Evolutionary conservation across 1,140 invertebrate species (phyloP), one percentile per base, ranked within the genome.

Genomic region (Bombus cullumanus): DNA sequence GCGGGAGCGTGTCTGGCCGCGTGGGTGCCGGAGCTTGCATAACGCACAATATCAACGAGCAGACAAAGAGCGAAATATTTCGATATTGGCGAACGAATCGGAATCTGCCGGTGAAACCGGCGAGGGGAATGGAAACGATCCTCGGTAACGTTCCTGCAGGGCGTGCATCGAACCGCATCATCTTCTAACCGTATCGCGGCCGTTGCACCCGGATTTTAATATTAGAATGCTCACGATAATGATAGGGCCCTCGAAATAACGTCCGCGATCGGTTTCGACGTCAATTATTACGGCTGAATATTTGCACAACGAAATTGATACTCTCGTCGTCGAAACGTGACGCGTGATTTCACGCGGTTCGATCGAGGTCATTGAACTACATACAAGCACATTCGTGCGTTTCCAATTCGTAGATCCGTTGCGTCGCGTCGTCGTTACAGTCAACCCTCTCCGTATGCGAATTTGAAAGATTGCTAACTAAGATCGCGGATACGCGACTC

Each of bases 181-280:
- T 81, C 76, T 72, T 88, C 37, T 59, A 77, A 62, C 47, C 82
- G 47, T 81, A 75, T 75, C 86, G 81, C 86, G 88, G 82, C 41
- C 87, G 66, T 85, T 89, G 83, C 87, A 78, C 82, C 84, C 87
- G 47, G 78, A 88, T 88, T 89, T 86, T 88, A 88, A 81, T 89
- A 86, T 86, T 86, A 88, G 83, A 89, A 89, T 85, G 37, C 59
- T 74, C 43, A 68, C 66, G 86, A 88, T 88, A 85, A 83, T 59
- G 83, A 88, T 68, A 86, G 82, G 59, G 73, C 31, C 76, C 59
- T 84, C 68, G 74, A 89, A 81, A 75, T 79, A 86, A 86, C 64
- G 64, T 28, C 28, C 22, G 13, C 62, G 75, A 81, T 80, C 77
- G 59, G 72, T 74, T 66, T 47, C 75, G 59, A 77, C 59, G 83